phyloP scores from a whole-genome alignment of 2,888 invertebrate species.

The Proisotoma minuta region DNA sequence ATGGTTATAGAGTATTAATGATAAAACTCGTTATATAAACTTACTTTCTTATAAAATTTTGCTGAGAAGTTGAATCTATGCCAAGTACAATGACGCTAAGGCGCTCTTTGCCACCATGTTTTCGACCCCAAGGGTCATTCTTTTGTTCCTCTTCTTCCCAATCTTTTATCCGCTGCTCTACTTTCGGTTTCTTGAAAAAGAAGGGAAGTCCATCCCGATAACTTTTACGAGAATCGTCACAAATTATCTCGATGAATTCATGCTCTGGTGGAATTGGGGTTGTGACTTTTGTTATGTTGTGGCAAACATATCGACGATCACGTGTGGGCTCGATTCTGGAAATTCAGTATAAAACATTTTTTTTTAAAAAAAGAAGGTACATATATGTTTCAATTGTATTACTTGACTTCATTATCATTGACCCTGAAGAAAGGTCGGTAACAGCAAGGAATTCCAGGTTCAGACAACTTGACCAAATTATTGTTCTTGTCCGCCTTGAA shows the following conservation, averaged over 20 bases:
- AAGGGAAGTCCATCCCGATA: slow-evolving; percentile 30
- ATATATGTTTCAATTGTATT: no score
- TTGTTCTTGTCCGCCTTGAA: slow-evolving; percentile 17
- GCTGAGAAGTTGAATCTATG: slow-evolving; percentile 50
- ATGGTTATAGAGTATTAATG: no score
- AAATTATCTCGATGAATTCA: slow-evolving; percentile 31
- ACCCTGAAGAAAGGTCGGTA: slow-evolving; percentile 24
- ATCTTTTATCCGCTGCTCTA: slow-evolving; percentile 14
- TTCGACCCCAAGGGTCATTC: background rate
- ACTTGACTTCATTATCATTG: slow-evolving; percentile 22
- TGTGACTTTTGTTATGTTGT: slow-evolving; percentile 13
- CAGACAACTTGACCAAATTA: background rate
- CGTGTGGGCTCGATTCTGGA: slow-evolving; percentile 16
- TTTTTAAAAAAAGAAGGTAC: no score
- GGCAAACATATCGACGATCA: slow-evolving; percentile 12
- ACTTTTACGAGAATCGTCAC: slow-evolving; percentile 4
- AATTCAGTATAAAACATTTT: background rate
- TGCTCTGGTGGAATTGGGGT: slow-evolving; percentile 15
- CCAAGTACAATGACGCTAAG: slow-evolving; percentile 3
- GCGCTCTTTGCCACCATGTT: background rate
- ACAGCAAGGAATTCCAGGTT: slow-evolving; percentile 15
- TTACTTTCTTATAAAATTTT: slow-evolving; percentile 47
- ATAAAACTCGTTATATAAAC: background rate
- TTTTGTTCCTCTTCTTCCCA: background rate
- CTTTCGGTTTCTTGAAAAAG: slow-evolving; percentile 16